Percentiles rank a stretch among this genome's conserved stretches.
Conservation (phyloP, 2,113 vertebrate species). For the Lates calcarifer region DNA sequence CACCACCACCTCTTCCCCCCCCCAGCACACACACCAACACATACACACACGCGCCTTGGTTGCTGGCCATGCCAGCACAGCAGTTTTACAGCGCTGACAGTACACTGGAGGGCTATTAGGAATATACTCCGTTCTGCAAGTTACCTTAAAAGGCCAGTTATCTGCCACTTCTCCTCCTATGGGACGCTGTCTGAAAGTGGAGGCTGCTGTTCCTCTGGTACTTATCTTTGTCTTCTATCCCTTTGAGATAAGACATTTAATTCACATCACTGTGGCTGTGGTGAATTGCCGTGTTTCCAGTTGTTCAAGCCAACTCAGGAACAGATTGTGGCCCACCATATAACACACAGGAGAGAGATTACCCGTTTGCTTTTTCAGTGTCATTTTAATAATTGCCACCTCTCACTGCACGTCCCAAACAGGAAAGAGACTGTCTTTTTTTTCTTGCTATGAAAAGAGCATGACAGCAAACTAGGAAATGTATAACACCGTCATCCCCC, state of each 20-base stretch:
- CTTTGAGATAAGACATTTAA: background rate
- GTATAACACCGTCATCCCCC: background rate
- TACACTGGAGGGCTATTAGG: conserved; percentile 53
- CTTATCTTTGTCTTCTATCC: conserved; percentile 2
- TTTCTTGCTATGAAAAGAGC: conserved; percentile 3
- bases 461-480: conserved; percentile 4
- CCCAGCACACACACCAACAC: too few relatives aligned
- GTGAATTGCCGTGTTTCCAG: background rate
- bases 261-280: background rate
- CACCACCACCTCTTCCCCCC: background rate
- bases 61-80: conserved; percentile 15
- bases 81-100: conserved; percentile 37
- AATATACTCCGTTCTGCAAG: conserved; percentile 35
- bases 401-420: background rate
- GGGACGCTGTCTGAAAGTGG: conserved; percentile 32
- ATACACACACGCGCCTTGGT: conserved; percentile 8
- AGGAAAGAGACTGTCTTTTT: conserved; percentile 1
- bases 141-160: conserved; percentile 64
- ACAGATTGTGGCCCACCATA: conserved; percentile 15
- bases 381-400: conserved; percentile 12
- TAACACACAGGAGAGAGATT: background rate
- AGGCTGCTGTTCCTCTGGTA: background rate
- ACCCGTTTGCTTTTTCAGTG: conserved; percentile 25
- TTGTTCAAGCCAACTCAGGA: background rate
- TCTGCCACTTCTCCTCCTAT: conserved; percentile 37